Conservation (phyloP, 2,113 vertebrate species). For the Peucedramus taeniatus region DNA sequence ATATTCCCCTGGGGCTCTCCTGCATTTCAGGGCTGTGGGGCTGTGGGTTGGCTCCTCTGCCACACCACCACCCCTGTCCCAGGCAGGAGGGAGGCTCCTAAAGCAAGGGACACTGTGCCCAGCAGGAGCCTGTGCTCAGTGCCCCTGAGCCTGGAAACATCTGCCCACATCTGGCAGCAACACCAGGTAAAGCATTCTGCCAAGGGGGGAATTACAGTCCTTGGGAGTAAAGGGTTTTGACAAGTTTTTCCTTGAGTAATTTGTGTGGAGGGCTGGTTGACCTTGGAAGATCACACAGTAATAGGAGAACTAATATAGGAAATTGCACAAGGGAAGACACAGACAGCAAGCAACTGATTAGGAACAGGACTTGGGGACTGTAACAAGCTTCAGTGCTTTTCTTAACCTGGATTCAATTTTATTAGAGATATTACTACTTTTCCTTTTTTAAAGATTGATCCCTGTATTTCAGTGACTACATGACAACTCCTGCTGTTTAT, state of each 20-base stretch:
- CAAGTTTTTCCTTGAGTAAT: not conserved
- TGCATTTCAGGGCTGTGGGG: not conserved
- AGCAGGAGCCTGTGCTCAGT: not conserved
- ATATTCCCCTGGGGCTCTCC: not conserved
- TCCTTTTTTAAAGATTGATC: not conserved
- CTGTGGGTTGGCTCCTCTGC: not conserved
- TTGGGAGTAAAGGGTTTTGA: not conserved
- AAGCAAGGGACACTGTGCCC: fast-evolving
- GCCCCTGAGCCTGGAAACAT: fast-evolving
- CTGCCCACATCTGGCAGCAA: not conserved
- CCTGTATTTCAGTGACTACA: not conserved
- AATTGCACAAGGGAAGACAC: not conserved
- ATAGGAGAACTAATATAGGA: not conserved
- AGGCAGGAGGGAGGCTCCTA: not conserved
- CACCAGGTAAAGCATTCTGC: not conserved
- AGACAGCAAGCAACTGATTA: not conserved
- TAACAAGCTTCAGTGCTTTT: not conserved
- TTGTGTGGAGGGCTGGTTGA: not conserved
- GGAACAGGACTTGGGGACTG: not conserved
- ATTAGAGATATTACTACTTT: not conserved
- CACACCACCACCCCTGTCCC: not conserved
- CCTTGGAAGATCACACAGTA: not conserved
- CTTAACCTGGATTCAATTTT: not conserved
- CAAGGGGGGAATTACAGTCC: not conserved
- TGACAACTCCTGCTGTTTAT: not conserved